Percentiles rank a stretch among this genome's conserved stretches.
Evolutionary conservation across 2,113 vertebrate species (phyloP).

Genomic region (Hyperopisus bebe): DNA sequence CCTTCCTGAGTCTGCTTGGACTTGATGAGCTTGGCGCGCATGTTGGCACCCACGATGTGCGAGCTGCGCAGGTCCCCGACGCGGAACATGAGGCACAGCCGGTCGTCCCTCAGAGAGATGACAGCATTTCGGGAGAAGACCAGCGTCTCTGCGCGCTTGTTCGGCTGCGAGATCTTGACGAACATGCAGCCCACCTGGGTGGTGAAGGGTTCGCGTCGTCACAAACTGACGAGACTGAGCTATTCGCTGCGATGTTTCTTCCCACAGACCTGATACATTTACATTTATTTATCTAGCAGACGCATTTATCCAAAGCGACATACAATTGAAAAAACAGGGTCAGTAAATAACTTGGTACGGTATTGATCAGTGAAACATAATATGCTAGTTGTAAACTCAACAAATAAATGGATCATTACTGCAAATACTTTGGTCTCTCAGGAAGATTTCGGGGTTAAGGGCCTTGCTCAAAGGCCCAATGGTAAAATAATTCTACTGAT

Average conservation of each 20-base stretch:
- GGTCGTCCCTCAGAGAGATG: constrained; percentile 65
- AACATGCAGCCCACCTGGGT: constrained; percentile 71
- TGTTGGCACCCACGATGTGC: constrained; percentile 71
- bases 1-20: constrained; percentile 73
- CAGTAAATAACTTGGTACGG: neutral
- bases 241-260: neutral
- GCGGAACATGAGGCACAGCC: constrained; percentile 68
- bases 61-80: constrained; percentile 69
- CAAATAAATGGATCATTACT: neutral
- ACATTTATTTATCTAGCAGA: neutral
- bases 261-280: neutral
- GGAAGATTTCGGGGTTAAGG: neutral
- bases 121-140: constrained; percentile 68
- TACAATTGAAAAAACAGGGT: neutral
- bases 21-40: constrained; percentile 72
- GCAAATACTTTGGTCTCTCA: neutral
- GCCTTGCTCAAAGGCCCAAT: neutral
- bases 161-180: constrained; percentile 72
- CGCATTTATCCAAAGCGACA: neutral
- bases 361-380: neutral
- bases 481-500: neutral
- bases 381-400: neutral
- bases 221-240: neutral
- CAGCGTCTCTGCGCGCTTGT: constrained; percentile 69
- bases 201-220: neutral